Base-by-base conservation (phyloP, 2,888 invertebrate genomes). In the Yponomeuta evonymella region DNA sequence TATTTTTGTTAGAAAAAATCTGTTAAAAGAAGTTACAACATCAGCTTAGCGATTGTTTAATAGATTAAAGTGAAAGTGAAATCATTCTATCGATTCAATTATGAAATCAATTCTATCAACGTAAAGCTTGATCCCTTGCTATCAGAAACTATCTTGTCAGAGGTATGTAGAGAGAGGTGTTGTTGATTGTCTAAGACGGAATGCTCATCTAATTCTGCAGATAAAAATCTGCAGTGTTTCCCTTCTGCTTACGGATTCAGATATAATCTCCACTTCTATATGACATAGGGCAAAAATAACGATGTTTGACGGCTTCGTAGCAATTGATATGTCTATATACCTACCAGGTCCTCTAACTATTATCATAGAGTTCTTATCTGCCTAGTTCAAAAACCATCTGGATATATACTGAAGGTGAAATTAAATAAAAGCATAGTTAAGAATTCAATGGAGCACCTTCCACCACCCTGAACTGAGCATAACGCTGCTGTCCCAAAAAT, bases 141-240 rank as follows among this genome's bases (percentile, higher is more conserved):
- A 43, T 65, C 9, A 33, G 1, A 12, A 23, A 10, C 30, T 30
- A 33, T 65, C 65, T 11, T 3, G 23, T 58, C 5, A 8, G 9
- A 43, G 43, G 65, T 65, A 11, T 30, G 29, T 30, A 65, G 48
- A 68, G 51, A 51, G 29, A 10, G n/a, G 11, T 64, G 33, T 43
- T 48, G 66, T 63, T 51, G 69, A 67, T 79, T 78, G 81, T 79
- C 80, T 75, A 77, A 77, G 79, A 75, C 81, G 78, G 77, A 75
- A 77, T 76, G 80, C 81, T 82, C 79, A 83, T 84, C 63, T 63
- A 68, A 65, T 68, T 66, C 86, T 88, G 89, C 79, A 83, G 91
- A 92, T 92, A 91, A 90, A 89, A 87, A 90, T 90, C 91, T 88
- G 90, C 90, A 85, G 89, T 89, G 86, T 85, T 84, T 89, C 91